A percentile compares a stretch with the other conserved stretches of the same genome.
These are phyloP conservation scores for Caenorhabditis brenneri DNA, from an alignment of 1,140 invertebrate species.

Conservation along the genomic window DNA sequence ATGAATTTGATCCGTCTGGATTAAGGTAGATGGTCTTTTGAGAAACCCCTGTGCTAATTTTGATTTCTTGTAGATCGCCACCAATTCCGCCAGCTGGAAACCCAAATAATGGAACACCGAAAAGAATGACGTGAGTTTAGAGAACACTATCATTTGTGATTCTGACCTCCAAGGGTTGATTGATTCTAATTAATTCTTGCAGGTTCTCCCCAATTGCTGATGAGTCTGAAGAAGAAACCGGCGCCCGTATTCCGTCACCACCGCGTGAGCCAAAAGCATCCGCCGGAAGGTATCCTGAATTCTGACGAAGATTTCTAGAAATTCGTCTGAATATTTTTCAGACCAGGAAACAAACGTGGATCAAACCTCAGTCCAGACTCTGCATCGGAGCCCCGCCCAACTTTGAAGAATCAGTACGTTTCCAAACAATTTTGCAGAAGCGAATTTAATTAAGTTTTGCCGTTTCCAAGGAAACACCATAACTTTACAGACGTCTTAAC, in stretches of 20 bases:
- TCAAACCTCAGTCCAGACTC: background rate
- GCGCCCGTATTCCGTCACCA: constrained; percentile 19
- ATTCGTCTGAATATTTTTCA: background rate
- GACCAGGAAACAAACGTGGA: background rate
- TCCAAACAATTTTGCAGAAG: background rate
- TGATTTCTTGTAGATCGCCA: constrained; percentile 43
- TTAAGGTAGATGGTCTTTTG: background rate
- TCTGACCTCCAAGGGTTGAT: too few relatives aligned
- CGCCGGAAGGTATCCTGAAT: background rate
- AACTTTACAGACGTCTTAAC: constrained; percentile 23
- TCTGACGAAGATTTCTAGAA: background rate
- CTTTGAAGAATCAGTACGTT: constrained; percentile 34
- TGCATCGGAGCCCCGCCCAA: background rate
- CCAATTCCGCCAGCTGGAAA: constrained; percentile 1
- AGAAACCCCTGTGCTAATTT: background rate
- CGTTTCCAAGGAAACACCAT: background rate
- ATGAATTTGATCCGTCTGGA: constrained; percentile 22
- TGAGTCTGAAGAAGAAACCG: constrained; percentile 38
- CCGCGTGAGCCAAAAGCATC: constrained; percentile 14
- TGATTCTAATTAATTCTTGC: background rate
- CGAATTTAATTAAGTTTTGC: background rate
- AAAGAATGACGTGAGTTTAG: constrained; percentile 9
- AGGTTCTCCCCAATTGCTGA: constrained; percentile 49
- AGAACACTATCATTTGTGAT: background rate
- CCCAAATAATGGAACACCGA: background rate